Evolutionary conservation across 2,113 vertebrate species (phyloP).

Genomic region (Aplodontia rufa): DNA sequence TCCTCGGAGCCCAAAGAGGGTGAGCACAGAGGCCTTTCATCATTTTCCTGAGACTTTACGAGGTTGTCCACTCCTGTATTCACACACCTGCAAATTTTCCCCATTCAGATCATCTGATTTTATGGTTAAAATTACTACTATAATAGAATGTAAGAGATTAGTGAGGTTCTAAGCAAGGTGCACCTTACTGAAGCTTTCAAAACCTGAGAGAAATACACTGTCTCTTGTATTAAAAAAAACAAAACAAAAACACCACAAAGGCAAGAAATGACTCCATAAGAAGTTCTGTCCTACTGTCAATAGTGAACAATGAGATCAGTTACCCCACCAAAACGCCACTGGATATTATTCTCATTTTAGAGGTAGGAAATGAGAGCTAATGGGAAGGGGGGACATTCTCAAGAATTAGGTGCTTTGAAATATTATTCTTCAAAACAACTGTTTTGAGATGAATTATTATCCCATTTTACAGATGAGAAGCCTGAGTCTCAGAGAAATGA

Average conservation of each 20-base stretch:
- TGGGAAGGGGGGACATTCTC: not conserved
- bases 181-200: conserved; percentile 40
- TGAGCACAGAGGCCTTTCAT: conserved; percentile 57
- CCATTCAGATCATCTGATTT: conserved; percentile 62
- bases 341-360: conserved; percentile 50
- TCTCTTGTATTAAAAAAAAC: not conserved
- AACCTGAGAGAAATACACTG: conserved; percentile 16
- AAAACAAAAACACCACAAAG: not conserved
- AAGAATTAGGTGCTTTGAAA: conserved; percentile 9
- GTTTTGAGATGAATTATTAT: not conserved
- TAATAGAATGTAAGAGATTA: conserved; percentile 63
- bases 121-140: conserved; percentile 61
- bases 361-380: conserved; percentile 27
- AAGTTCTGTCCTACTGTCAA: conserved; percentile 43
- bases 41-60: conserved; percentile 59
- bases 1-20: conserved; percentile 51
- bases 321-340: conserved; percentile 3
- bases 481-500: conserved; percentile 39
- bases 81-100: conserved; percentile 16
- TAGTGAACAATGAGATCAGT: conserved; percentile 54
- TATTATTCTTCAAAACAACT: conserved; percentile 1
- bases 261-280: conserved; percentile 10
- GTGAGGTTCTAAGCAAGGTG: conserved; percentile 32
- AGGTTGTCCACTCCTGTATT: conserved; percentile 15
- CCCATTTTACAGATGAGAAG: conserved; percentile 53